phyloP scores from a whole-genome alignment of 2,888 invertebrate genomes.

The Erebia ligea region DNA sequence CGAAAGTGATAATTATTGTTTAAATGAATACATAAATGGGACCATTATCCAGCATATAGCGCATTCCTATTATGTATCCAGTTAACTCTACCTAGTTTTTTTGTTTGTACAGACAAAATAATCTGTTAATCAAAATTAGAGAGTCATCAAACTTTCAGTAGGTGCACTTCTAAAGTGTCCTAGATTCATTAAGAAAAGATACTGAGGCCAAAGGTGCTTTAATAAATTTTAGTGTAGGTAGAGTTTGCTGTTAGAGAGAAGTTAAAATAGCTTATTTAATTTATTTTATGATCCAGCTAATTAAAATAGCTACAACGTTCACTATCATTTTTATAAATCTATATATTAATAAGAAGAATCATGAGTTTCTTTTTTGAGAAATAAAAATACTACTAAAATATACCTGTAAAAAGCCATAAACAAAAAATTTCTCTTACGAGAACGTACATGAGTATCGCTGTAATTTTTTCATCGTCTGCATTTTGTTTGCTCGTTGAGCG shows the following conservation, averaged over 20 bases:
- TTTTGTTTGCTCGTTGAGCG: conserved; percentile 41
- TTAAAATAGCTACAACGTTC: neutral
- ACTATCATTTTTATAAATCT: neutral
- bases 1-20: neutral
- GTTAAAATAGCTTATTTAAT: neutral
- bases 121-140: too few relatives aligned
- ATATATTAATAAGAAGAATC: neutral
- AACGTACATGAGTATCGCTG: conserved; percentile 25
- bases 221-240: neutral
- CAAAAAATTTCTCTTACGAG: conserved; percentile 16
- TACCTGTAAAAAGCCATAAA: neutral
- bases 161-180: neutral
- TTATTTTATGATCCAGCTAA: neutral
- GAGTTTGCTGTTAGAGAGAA: neutral
- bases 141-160: neutral
- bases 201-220: neutral
- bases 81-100: too few relatives aligned
- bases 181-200: neutral
- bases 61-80: too few relatives aligned
- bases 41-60: too few relatives aligned
- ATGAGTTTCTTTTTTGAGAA: neutral
- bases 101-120: too few relatives aligned
- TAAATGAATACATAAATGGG: too few relatives aligned
- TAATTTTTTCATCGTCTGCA: conserved; percentile 41
- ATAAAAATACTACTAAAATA: neutral